A percentile compares a stretch with the other conserved stretches of the same genome.
Conservation (phyloP, 2,113 vertebrate genomes). For the Clarias magur region DNA sequence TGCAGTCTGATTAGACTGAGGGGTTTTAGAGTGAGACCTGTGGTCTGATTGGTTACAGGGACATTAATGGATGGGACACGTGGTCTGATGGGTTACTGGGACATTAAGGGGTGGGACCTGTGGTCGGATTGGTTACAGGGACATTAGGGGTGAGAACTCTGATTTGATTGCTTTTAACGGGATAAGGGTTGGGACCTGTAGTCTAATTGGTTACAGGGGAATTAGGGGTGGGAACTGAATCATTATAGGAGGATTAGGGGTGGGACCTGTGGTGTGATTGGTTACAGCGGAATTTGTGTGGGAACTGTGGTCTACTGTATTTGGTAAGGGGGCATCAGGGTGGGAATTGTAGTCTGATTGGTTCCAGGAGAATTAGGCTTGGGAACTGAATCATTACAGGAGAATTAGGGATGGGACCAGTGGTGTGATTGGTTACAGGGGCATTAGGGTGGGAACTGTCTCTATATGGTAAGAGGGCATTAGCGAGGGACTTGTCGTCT, state of each 20-base stretch:
- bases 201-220: neutral
- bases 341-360: neutral
- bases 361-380: neutral
- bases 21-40: no score
- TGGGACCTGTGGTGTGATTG: neutral
- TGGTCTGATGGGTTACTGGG: neutral
- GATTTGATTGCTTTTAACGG: neutral
- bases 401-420: neutral
- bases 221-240: neutral
- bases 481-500: neutral
- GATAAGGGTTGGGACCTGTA: neutral
- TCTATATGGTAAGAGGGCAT: neutral
- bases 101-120: neutral
- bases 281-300: neutral
- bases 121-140: no score
- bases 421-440: neutral
- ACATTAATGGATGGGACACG: neutral
- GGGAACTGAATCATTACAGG: neutral
- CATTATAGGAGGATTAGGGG: neutral
- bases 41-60: neutral
- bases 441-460: neutral
- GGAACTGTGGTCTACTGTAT: neutral
- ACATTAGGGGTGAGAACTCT: neutral
- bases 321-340: neutral
- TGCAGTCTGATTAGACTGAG: neutral